A percentile compares a stretch with the other conserved stretches of the same genome.
These are phyloP conservation scores for Meta bourneti DNA, from an alignment of 2,888 invertebrate species.

Conservation along the genomic window DNA sequence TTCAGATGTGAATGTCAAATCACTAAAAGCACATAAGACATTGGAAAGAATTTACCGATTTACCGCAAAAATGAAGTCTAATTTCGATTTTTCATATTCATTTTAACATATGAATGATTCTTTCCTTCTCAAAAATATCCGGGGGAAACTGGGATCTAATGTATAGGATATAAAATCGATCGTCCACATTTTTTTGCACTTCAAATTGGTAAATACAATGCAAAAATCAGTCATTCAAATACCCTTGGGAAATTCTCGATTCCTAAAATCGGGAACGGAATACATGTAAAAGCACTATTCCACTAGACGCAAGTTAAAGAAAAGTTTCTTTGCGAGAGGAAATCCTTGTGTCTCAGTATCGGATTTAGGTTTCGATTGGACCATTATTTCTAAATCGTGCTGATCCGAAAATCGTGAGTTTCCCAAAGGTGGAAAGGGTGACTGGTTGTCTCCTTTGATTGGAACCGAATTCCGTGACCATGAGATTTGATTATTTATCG, in stretches of 20 bases:
- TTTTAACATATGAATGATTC: too few relatives aligned
- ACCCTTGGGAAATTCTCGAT: neutral
- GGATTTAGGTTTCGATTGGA: neutral
- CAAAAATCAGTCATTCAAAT: neutral
- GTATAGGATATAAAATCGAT: too few relatives aligned
- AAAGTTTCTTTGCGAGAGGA: neutral
- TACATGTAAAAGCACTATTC: neutral
- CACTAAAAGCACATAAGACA: too few relatives aligned
- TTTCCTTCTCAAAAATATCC: too few relatives aligned
- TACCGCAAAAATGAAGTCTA: too few relatives aligned
- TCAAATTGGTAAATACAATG: neutral
- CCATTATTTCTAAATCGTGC: neutral
- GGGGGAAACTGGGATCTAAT: too few relatives aligned
- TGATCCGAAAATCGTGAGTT: neutral
- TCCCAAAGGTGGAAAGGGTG: neutral
- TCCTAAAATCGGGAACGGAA: neutral
- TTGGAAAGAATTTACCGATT: too few relatives aligned
- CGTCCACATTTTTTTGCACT: neutral
- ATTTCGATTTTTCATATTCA: too few relatives aligned
- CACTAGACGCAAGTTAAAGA: neutral
- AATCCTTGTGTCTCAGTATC: neutral
- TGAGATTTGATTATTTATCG: constrained; percentile 1
- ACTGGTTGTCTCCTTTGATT: neutral
- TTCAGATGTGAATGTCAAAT: too few relatives aligned
- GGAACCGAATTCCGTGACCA: neutral